Percentiles rank a stretch among this genome's conserved stretches.
Conservation (phyloP, 2,888 invertebrate species). For the Chalcis sispes region DNA sequence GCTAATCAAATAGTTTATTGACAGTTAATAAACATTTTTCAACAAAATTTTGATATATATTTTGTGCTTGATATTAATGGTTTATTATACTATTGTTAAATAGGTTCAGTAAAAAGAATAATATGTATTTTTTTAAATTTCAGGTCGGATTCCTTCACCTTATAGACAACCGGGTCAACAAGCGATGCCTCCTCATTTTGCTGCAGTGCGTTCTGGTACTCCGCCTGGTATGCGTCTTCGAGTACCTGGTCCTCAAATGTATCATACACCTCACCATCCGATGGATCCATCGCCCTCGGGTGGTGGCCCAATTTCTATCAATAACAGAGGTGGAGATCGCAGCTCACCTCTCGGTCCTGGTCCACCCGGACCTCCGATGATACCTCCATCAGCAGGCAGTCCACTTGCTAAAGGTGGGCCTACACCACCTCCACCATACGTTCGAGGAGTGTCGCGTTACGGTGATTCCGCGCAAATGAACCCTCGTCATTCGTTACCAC, state of each 20-base stretch:
- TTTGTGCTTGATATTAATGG: not conserved
- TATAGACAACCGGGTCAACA: conserved; percentile 69
- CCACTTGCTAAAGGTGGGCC: conserved; percentile 72
- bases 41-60: not conserved
- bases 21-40: not conserved
- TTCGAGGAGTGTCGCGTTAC: conserved; percentile 71
- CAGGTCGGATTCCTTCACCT: conserved; percentile 71
- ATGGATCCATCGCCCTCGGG: conserved; percentile 79
- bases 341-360: conserved; percentile 70
- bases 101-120: not conserved
- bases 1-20: too few species aligned
- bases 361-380: conserved; percentile 66
- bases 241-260: conserved; percentile 73
- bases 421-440: conserved; percentile 73
- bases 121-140: not conserved
- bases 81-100: not conserved
- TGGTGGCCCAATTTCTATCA: conserved; percentile 77
- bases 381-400: conserved; percentile 68
- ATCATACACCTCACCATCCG: conserved; percentile 76
- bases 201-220: conserved; percentile 69
- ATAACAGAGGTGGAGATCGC: conserved; percentile 65
- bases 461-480: conserved; percentile 62
- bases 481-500: conserved; percentile 69
- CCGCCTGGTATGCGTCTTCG: conserved; percentile 74
- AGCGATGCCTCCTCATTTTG: conserved; percentile 71